Evolutionary conservation across 2,888 invertebrate species (phyloP), one percentile per base, ranked within the genome.

Genomic region (Frankliniella fusca): DNA sequence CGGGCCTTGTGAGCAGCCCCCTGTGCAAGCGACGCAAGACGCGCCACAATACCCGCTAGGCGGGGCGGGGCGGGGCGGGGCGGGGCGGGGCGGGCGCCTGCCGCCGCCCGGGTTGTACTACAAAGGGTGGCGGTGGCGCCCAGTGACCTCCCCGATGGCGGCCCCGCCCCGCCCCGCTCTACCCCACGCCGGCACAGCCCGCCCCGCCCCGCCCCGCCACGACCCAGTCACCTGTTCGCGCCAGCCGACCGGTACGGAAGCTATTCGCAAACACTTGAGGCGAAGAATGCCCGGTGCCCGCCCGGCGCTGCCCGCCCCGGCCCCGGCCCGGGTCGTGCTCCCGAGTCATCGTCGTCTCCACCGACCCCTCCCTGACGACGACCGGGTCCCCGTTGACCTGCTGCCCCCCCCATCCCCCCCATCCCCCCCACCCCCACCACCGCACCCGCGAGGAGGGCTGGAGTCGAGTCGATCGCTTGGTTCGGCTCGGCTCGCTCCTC

Each of bases 231-330:
- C 70, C 70, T 38, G 38, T 38, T 38, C 38, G 3, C 38, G 38
- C 38, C 38, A 38, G 38, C 38, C 38, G 38, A 76, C 70, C 70
- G 23, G 70, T 23, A 27, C 70, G 70, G 70, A 76, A 76, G 70
- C 70, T 76, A 76, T 76, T 76, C 70, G 70, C 70, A 76, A 76
- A 76, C 70, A 76, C 70, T 76, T 18, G 61, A 61, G 61, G 61
- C 61, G 27, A 76, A 76, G 70, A 76, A 76, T 23, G 27, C 23
- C 70, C 18, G 54, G 18, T 20, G 15, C 11, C 54, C 15, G 54
- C 12, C 38, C 54, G 10, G 54, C 54, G n/a, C n/a, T n/a, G n/a
- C n/a, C n/a, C 54, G 54, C 0, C 54, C 12, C 54, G 7, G 20
- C 3, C 38, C 38, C 5, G 38, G 38, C 38, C 20, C 18, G 61